These are phyloP conservation scores for Amphipyra tragopoginis DNA, from an alignment of 2,888 invertebrate genomes.

Conservation along the genomic window DNA sequence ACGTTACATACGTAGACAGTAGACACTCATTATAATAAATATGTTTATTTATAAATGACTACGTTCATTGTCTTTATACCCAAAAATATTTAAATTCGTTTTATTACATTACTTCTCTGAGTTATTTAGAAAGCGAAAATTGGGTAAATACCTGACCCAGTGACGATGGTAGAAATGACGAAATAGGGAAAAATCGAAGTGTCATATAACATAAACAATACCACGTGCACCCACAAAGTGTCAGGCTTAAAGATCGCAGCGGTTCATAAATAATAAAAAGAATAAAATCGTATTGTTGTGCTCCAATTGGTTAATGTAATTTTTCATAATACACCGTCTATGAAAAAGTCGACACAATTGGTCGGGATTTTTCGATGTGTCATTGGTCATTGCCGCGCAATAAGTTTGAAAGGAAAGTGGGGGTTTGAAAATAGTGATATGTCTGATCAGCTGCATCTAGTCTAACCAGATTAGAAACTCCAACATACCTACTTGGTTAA, in stretches of 20 bases:
- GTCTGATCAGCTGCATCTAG: background rate
- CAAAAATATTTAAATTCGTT: too few relatives aligned
- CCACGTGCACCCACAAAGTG: slow-evolving; percentile 21
- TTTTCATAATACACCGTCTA: slow-evolving; percentile 16
- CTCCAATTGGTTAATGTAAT: slow-evolving; percentile 23
- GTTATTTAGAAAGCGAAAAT: too few relatives aligned
- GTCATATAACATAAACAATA: slow-evolving; percentile 5
- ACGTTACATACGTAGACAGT: background rate
- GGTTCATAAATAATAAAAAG: slow-evolving; percentile 25
- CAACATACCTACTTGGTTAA: slow-evolving; percentile 9
- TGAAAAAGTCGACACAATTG: slow-evolving; percentile 9
- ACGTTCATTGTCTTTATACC: background rate
- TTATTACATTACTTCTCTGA: too few relatives aligned
- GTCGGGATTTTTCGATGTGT: slow-evolving; percentile 2
- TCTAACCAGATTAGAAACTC: background rate
- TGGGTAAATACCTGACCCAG: too few relatives aligned
- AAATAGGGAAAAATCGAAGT: slow-evolving; percentile 4
- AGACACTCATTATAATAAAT: background rate
- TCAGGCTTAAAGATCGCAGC: slow-evolving; percentile 31
- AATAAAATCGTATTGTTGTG: slow-evolving; percentile 19
- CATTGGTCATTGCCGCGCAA: background rate
- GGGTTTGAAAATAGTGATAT: background rate
- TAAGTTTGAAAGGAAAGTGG: background rate
- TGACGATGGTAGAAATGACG: background rate
- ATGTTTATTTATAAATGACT: background rate